phyloP scores from a whole-genome alignment of 2,797 vertebrate species.

The Rhabdomys pumilio region DNA sequence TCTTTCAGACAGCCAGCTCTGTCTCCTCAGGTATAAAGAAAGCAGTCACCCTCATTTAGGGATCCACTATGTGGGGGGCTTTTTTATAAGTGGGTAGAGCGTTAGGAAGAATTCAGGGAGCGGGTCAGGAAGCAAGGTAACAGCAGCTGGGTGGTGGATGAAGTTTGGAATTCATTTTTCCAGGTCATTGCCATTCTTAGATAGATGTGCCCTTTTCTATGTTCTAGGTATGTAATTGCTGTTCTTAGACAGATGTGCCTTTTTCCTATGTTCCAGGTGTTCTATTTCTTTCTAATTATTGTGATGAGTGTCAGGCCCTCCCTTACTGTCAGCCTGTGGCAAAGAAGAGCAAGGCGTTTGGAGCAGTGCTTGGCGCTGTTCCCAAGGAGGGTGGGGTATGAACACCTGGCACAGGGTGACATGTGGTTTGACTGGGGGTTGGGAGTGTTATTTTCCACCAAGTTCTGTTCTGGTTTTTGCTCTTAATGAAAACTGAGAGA shows the following conservation, averaged over 20 bases:
- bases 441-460: not conserved
- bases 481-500: constrained; percentile 43
- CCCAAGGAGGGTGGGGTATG: not conserved
- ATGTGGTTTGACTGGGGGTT: not conserved
- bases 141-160: not conserved
- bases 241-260: not conserved
- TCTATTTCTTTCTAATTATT: not conserved
- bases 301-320: not conserved
- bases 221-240: not conserved
- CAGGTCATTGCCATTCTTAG: not conserved
- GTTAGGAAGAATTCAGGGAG: not conserved
- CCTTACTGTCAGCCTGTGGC: not conserved
- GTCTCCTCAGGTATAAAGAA: not conserved
- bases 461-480: constrained; percentile 15
- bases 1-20: not conserved
- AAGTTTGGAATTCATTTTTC: not conserved
- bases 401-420: not conserved
- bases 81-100: not conserved
- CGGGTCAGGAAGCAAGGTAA: not conserved
- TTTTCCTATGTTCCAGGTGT: not conserved
- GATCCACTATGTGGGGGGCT: not conserved
- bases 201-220: not conserved
- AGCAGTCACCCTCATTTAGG: fast-evolving
- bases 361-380: not conserved
- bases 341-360: not conserved